Evolutionary conservation across 2,888 invertebrate species (phyloP).

Genomic region (Nemotelus nigrinus): DNA sequence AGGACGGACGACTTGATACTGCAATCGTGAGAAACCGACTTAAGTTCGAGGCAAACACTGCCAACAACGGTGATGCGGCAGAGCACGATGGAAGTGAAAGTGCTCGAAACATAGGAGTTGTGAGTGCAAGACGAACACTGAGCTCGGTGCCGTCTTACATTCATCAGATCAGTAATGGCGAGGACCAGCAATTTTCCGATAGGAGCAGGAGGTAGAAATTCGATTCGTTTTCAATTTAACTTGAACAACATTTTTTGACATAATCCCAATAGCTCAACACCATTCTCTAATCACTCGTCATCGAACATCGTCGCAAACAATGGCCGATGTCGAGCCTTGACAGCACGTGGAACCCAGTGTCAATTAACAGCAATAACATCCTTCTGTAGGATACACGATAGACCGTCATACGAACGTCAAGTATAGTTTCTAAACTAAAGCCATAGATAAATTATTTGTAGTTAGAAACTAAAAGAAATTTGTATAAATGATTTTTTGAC

Average conservation of each 20-base stretch:
- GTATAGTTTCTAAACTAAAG: not conserved
- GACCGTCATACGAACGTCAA: constrained; percentile 15
- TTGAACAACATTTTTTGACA: not conserved
- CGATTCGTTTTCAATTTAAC: not conserved
- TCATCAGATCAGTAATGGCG: constrained; percentile 26
- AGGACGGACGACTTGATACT: not conserved
- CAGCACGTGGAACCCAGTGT: constrained; percentile 46
- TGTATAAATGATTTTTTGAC: too few species aligned
- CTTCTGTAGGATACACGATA: constrained; percentile 46
- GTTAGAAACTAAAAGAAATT: too few species aligned
- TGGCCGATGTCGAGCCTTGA: constrained; percentile 44
- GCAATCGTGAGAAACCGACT: not conserved
- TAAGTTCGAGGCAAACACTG: constrained; percentile 2
- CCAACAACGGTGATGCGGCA: not conserved
- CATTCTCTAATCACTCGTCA: not conserved
- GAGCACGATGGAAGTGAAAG: constrained; percentile 3
- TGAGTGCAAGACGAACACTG: not conserved
- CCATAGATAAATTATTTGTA: too few species aligned
- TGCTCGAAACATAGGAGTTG: not conserved
- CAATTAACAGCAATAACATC: constrained; percentile 24
- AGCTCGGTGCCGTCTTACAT: not conserved
- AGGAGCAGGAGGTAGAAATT: constrained; percentile 36
- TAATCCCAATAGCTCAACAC: constrained; percentile 2
- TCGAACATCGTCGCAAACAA: not conserved
- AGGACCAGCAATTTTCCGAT: constrained; percentile 29